Evolutionary conservation across 2,797 vertebrate genomes (phyloP).

Genomic region (Sebastes taczanowskii): DNA sequence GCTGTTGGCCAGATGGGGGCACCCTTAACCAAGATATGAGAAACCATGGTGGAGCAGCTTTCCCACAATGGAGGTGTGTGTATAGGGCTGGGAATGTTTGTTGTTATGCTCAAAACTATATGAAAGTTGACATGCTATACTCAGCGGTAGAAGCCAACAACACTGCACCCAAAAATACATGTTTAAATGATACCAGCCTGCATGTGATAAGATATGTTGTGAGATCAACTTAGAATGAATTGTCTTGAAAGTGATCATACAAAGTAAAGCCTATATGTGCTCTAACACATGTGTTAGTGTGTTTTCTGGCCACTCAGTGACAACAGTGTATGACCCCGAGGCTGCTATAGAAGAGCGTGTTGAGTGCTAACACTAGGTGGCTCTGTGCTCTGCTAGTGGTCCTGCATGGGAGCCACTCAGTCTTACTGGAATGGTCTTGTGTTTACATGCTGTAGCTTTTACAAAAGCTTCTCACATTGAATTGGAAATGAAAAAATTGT

Average conservation of each 20-base stretch:
- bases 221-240: background rate
- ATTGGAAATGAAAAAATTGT: background rate
- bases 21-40: constrained; percentile 85
- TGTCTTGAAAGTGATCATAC: background rate
- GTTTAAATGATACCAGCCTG: background rate
- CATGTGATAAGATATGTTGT: background rate
- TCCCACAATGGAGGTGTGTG: constrained; percentile 16
- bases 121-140: background rate
- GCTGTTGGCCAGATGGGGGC: constrained; percentile 85
- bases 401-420: constrained; percentile 43
- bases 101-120: constrained; percentile 10
- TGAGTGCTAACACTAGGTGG: constrained; percentile 69
- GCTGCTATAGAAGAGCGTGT: background rate
- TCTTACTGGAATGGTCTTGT: constrained; percentile 31
- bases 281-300: background rate
- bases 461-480: background rate
- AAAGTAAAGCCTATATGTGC: background rate
- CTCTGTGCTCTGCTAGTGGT: constrained; percentile 55
- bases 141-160: background rate
- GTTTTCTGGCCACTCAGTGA: constrained; percentile 8
- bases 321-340: background rate
- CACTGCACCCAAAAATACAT: background rate
- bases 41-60: constrained; percentile 8
- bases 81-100: background rate
- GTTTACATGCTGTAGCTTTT: constrained; percentile 34